Base-by-base conservation (phyloP, 2,888 invertebrate species). In the Piscicola geometra region DNA sequence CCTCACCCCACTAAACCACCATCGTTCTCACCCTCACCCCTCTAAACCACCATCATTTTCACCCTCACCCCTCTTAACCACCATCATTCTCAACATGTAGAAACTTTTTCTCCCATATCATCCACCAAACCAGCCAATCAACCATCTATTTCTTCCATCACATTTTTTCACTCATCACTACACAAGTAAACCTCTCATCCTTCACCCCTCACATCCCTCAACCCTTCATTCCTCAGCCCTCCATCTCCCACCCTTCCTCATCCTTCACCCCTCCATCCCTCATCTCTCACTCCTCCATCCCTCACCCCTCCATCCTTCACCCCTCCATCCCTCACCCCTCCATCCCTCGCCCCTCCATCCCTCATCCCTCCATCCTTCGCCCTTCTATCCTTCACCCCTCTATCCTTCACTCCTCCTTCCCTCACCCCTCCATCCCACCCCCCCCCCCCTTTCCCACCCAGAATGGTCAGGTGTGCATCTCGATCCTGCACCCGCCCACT, bases 381-480 rank as follows among this genome's bases (percentile, higher is more conserved):
- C 30, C 21, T 32, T 30, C 30, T 67, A 28, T 67, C 35, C 3
- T 30, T 32, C 18, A 32, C 35, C 5, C 35, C 33, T 28, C 30
- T n/a, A 3, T n/a, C 30, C 18, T 35, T 67, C 67, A n/a, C 18
- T 67, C 12, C 9, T 9, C 18, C 64, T 12, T 64, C 30, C 64
- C 21, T 21, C 64, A 28, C 9, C 41, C 64, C 21, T 64, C 64
- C 64, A 64, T n/a, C 9, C 30, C 64, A 64, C n/a, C 9, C 9
- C 21, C 30, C 30, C 30, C 32, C n/a, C 35, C 12, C 35, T 35
- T 68, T 68, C 35, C 78, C 80, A 88, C 88, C 75, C 88, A 95
- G 93, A 99, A 97, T 86, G 99, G 99, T 71, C 98, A 99, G 86
- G 89, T 99, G 77, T 99, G 99, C 88, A 99, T 99, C 89, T 97